A percentile compares a stretch with the other conserved stretches of the same genome.
phyloP scores from a whole-genome alignment of 2,797 vertebrate genomes.

The Neosalanx taihuensis region DNA sequence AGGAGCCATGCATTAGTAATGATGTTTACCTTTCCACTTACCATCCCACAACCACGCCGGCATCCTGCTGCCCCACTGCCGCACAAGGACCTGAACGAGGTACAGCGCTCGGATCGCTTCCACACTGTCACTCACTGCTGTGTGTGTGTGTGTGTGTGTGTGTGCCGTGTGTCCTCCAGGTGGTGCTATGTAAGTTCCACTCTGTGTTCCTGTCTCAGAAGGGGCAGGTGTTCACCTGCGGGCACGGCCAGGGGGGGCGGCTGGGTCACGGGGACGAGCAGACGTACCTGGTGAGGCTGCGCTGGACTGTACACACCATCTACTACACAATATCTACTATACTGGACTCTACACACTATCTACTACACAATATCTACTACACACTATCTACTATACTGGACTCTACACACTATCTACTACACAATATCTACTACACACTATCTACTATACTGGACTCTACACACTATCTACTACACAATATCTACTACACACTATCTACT shows the following conservation, averaged over 20 bases:
- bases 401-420: too few species aligned
- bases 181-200: slow-evolving; percentile 97
- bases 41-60: slow-evolving; percentile 50
- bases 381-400: too few species aligned
- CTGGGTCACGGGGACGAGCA: slow-evolving; percentile 97
- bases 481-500: too few species aligned
- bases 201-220: slow-evolving; percentile 97
- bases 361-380: too few species aligned
- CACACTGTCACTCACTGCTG: neutral
- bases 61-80: slow-evolving; percentile 62
- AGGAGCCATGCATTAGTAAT: slow-evolving; percentile 74
- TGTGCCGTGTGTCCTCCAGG: slow-evolving; percentile 63
- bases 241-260: slow-evolving; percentile 94
- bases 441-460: too few species aligned
- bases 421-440: too few species aligned
- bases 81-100: slow-evolving; percentile 39
- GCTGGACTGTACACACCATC: neutral
- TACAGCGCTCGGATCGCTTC: slow-evolving; percentile 32
- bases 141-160: slow-evolving; percentile 12
- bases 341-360: too few species aligned
- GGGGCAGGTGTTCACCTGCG: slow-evolving; percentile 95
- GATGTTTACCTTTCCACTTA: slow-evolving; percentile 75
- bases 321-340: neutral
- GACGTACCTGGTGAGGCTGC: slow-evolving; percentile 86
- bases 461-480: too few species aligned